Base-by-base conservation (phyloP, 2,113 vertebrate genomes). In the Silurus glanis region DNA sequence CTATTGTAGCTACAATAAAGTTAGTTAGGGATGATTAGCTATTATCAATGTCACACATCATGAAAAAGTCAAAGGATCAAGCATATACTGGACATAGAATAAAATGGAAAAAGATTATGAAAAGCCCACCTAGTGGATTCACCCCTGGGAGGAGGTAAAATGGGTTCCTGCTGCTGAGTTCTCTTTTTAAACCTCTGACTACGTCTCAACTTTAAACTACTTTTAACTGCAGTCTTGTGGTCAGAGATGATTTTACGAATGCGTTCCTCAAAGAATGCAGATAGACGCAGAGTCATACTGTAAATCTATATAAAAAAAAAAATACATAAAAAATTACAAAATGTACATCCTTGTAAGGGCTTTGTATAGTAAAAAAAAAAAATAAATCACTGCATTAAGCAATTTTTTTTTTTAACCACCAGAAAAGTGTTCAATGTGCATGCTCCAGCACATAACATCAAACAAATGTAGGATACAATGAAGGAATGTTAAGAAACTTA, bases 231-330 rank as follows among this genome's bases (percentile, higher is more conserved):
- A 7, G 95, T 96, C 94, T 95, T 98, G 93, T 96, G 98, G 87
- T 99, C 96, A 0, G 96, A 97, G 90, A 96, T 95, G 88, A 99
- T 96, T 88, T 94, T 95, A 89, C 96, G 93, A 91, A 99, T 97
- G 89, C 96, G 95, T 92, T 98, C 97, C 91, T 99, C 97, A 85
- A 98, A 98, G 85, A 98, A 95, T 6, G 98, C 97, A 75, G 98
- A 98, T 53, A 99, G 92, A 45, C 97, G 96, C 94, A 99, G 91
- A 10, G 97, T 98, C 98, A 99, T 99, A n/a, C 97, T 98, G 82
- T 99, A 98, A 92, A 99, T 99, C 98, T 99, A 89, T 0, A 88
- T 82, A 89, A 82, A 8, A 61, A 21, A 61, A 83, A 49, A 90
- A 17, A 85, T 1, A 3, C 6, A 51, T 66, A 55, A 13, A 37